phyloP scores from a whole-genome alignment of 2,888 invertebrate genomes.

The Pseudolycoriella hygida region DNA sequence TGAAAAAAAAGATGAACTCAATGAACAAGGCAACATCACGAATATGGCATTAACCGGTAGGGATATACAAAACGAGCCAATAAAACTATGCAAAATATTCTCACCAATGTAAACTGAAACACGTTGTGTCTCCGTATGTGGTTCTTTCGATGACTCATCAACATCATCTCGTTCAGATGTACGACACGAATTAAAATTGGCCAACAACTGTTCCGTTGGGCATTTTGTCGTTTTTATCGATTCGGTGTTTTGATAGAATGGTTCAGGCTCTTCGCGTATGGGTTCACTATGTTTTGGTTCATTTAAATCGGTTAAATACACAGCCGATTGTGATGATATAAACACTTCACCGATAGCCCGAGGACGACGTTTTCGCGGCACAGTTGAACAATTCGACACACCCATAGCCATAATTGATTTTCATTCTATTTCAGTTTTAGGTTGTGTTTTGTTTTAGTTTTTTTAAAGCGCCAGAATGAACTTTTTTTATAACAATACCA shows the following conservation, averaged over 20 bases:
- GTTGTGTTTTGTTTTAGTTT: no score
- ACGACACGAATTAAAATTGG: background rate
- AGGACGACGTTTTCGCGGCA: slow-evolving; percentile 26
- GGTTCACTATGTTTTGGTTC: background rate
- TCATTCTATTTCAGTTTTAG: no score
- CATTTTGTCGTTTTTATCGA: background rate
- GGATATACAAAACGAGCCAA: no score
- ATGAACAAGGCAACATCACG: no score
- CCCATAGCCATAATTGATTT: slow-evolving; percentile 3
- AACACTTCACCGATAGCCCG: slow-evolving; percentile 26
- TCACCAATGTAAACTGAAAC: slow-evolving; percentile 13
- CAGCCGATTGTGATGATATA: slow-evolving; percentile 21
- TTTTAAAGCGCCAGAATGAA: no score
- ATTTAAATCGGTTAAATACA: slow-evolving; percentile 19
- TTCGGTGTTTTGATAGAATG: slow-evolving; percentile 4
- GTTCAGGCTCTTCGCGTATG: slow-evolving; percentile 1
- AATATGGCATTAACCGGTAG: no score
- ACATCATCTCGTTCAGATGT: background rate
- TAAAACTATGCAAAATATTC: slow-evolving; percentile 4
- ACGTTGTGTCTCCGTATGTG: slow-evolving; percentile 9
- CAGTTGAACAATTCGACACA: slow-evolving; percentile 15
- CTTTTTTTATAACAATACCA: no score
- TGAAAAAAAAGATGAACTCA: no score
- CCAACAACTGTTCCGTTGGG: background rate
- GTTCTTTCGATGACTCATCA: background rate